phyloP scores from a whole-genome alignment of 2,888 invertebrate species.

The Muscina levida region DNA sequence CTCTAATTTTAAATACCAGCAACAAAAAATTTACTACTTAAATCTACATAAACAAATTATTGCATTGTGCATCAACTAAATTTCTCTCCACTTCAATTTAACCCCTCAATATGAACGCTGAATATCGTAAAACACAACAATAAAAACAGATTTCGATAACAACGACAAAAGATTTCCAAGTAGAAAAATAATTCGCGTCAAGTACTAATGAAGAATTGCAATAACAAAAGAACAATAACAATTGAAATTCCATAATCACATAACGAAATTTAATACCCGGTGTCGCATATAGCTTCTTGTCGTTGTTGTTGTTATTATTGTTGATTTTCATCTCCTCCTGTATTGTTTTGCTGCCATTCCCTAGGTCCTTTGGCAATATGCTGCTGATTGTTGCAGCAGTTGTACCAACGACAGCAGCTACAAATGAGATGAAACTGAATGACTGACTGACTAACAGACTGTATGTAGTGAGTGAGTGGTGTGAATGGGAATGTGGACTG shows the following conservation, averaged over 20 bases:
- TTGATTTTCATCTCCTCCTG: slow-evolving; percentile 36
- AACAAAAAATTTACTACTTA: slow-evolving; percentile 1
- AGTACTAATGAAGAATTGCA: slow-evolving; percentile 1
- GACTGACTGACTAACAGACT: no score
- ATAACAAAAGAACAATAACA: slow-evolving; percentile 35
- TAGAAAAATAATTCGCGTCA: slow-evolving; percentile 11
- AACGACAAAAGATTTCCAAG: slow-evolving; percentile 3
- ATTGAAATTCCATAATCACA: slow-evolving; percentile 53
- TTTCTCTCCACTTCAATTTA: neutral
- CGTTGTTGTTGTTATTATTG: neutral
- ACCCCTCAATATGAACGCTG: slow-evolving; percentile 2
- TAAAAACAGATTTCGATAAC: no score
- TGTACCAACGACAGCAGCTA: neutral
- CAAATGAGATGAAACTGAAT: neutral
- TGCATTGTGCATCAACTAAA: neutral
- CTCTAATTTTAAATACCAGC: no score
- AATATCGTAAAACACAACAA: neutral
- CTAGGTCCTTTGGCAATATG: slow-evolving; percentile 30
- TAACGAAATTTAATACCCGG: slow-evolving; percentile 45
- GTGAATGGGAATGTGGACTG: no score
- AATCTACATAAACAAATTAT: slow-evolving; percentile 3
- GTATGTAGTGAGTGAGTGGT: neutral
- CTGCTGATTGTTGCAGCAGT: slow-evolving; percentile 1
- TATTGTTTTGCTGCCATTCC: slow-evolving; percentile 5
- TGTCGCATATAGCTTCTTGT: neutral